Percentiles rank a stretch among this genome's conserved stretches.
These are phyloP conservation scores for Chorisops tibialis DNA, from an alignment of 2,888 invertebrate genomes.

Conservation along the genomic window DNA sequence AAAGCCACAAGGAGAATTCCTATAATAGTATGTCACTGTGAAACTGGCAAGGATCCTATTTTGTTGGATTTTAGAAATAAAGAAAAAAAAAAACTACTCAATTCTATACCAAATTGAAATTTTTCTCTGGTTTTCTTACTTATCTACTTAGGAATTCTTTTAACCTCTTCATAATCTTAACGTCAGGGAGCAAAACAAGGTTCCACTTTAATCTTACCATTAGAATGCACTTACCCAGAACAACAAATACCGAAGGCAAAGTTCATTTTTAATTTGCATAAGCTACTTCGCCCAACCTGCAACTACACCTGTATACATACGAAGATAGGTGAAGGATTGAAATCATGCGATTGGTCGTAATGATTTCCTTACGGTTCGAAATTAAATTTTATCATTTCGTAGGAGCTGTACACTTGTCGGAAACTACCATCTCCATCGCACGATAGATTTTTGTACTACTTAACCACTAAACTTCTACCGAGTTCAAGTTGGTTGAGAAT, in stretches of 20 bases:
- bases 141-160: not conserved
- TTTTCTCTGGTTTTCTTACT: not conserved
- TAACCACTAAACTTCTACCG: not conserved
- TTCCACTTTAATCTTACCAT: too few relatives aligned
- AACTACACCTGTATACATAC: too few relatives aligned
- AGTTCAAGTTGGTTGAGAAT: too few relatives aligned
- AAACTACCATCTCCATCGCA: not conserved
- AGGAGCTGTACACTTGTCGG: not conserved
- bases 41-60: not conserved
- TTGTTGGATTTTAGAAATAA: not conserved
- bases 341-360: too few relatives aligned
- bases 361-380: not conserved
- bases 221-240: too few relatives aligned
- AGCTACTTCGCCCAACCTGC: too few relatives aligned
- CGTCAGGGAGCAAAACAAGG: too few relatives aligned
- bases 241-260: too few relatives aligned
- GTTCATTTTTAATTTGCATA: too few relatives aligned
- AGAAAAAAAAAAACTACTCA: too few relatives aligned
- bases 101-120: too few relatives aligned
- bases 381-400: not conserved
- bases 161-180: not conserved
- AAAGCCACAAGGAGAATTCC: constrained; percentile 40
- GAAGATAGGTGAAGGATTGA: too few relatives aligned
- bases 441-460: not conserved
- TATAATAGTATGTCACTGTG: constrained; percentile 30